Evolutionary conservation across 1,140 invertebrate genomes (phyloP).

Genomic region (Vanessa tameamea): DNA sequence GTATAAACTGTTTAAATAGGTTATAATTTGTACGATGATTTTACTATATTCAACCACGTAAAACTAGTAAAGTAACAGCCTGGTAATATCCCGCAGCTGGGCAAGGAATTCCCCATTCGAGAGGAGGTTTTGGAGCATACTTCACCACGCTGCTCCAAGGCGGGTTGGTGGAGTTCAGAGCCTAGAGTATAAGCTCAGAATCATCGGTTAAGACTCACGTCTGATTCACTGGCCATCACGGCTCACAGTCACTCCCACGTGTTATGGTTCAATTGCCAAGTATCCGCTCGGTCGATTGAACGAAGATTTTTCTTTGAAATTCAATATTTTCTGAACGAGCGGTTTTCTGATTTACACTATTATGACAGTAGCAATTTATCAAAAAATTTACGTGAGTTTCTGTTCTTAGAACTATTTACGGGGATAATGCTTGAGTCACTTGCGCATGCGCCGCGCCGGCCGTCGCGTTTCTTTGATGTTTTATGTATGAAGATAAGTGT

Average conservation of each 20-base stretch:
- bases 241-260: neutral
- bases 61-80: too few species aligned
- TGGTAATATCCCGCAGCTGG: too few species aligned
- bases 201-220: too few species aligned
- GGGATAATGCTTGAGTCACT: slow-evolving; percentile 23
- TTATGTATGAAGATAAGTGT: neutral
- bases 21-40: too few species aligned
- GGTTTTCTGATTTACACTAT: slow-evolving; percentile 24
- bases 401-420: slow-evolving; percentile 33
- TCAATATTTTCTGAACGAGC: slow-evolving; percentile 27
- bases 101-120: too few species aligned
- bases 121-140: too few species aligned
- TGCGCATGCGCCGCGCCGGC: slow-evolving; percentile 9
- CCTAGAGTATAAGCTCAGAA: too few species aligned
- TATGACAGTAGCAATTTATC: slow-evolving; percentile 37
- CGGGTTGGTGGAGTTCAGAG: too few species aligned
- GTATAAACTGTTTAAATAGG: too few species aligned
- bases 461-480: slow-evolving; percentile 21
- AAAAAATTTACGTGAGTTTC: slow-evolving; percentile 32
- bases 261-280: neutral
- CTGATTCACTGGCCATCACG: too few species aligned
- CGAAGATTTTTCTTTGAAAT: slow-evolving; percentile 24
- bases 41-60: too few species aligned
- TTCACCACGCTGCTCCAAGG: too few species aligned
- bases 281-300: slow-evolving; percentile 9